A percentile compares a stretch with the other conserved stretches of the same genome.
phyloP scores from a whole-genome alignment of 2,888 invertebrate genomes.

The Hymenopus coronatus region DNA sequence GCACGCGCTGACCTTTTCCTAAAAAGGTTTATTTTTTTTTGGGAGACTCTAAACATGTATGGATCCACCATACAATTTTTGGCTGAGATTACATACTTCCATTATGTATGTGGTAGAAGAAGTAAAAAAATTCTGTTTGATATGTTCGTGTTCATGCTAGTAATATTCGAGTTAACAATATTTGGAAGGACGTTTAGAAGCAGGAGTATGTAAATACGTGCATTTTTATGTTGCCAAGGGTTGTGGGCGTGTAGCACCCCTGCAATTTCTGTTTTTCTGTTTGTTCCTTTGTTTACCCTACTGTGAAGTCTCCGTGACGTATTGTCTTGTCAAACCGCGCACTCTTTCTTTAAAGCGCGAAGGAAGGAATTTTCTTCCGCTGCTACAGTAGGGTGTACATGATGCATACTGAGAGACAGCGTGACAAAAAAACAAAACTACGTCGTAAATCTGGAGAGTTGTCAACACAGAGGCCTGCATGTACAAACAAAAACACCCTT shows the following conservation, averaged over 20 bases:
- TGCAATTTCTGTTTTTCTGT: background rate
- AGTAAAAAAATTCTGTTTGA: too few species aligned
- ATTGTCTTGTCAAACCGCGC: background rate
- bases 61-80: too few species aligned
- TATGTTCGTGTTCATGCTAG: too few species aligned
- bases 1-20: too few species aligned
- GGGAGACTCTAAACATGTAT: too few species aligned
- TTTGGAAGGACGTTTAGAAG: too few species aligned
- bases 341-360: background rate
- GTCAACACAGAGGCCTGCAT: background rate
- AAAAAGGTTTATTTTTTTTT: too few species aligned
- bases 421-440: background rate
- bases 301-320: background rate
- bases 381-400: background rate
- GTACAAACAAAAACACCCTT: background rate
- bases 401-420: background rate
- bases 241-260: background rate
- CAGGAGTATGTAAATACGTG: too few species aligned
- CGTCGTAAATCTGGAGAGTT: background rate
- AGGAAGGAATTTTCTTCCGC: background rate
- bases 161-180: too few species aligned
- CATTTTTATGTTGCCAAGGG: background rate
- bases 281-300: background rate
- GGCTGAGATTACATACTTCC: too few species aligned
- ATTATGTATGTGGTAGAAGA: too few species aligned